phyloP scores from a whole-genome alignment of 2,888 invertebrate genomes.

The Nomada hirtipes region DNA sequence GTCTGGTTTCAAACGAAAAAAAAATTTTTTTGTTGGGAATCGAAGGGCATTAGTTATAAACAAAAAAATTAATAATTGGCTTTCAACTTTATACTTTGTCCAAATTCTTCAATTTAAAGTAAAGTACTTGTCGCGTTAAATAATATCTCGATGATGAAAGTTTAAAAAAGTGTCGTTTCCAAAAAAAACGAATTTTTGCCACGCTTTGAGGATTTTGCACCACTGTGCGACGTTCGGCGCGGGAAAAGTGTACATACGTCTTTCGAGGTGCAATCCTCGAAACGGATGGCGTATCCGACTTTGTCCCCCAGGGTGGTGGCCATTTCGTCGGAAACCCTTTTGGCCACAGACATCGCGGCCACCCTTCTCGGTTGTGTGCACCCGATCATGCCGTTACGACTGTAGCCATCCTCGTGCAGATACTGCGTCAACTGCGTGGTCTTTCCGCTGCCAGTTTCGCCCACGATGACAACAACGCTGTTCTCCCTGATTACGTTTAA shows the following conservation, averaged over 20 bases:
- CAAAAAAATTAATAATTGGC: no score
- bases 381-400: slow-evolving; percentile 96
- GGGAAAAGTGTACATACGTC: slow-evolving; percentile 81
- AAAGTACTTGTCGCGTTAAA: no score
- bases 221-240: no score
- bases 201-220: no score
- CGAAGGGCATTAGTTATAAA: no score
- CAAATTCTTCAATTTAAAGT: no score
- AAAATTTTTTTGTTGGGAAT: no score
- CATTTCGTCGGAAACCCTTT: slow-evolving; percentile 99
- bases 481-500: slow-evolving; percentile 97
- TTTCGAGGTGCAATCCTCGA: slow-evolving; percentile 99
- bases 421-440: slow-evolving; percentile 99
- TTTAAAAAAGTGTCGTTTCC: no score
- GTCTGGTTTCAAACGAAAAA: no score
- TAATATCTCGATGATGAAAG: no score
- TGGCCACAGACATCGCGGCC: slow-evolving; percentile 99
- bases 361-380: slow-evolving; percentile 99
- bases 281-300: slow-evolving; percentile 99
- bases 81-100: no score
- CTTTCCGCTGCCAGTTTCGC: slow-evolving; percentile 98
- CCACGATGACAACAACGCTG: slow-evolving; percentile 97
- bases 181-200: no score
- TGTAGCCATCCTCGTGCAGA: slow-evolving; percentile 98
- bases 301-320: slow-evolving; percentile 94